Evolutionary conservation across 2,888 invertebrate genomes (phyloP).

Genomic region (Cephus pulcher): DNA sequence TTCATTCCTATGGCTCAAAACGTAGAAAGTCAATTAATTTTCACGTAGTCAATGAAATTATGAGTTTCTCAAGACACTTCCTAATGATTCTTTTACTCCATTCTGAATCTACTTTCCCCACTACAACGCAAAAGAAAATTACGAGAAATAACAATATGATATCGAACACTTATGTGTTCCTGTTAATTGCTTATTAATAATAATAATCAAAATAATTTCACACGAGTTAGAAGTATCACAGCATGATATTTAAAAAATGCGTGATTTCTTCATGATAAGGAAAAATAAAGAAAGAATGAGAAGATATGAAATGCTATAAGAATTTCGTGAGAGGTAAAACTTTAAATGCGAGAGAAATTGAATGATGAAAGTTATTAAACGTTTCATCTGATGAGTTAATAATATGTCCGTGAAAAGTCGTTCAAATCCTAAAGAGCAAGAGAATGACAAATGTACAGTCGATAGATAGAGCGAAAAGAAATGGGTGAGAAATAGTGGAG

Average conservation of each 20-base stretch:
- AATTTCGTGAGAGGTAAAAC: neutral
- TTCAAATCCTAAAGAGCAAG: neutral
- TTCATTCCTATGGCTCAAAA: neutral
- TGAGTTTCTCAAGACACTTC: neutral
- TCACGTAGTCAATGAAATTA: neutral
- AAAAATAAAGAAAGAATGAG: conserved; percentile 7
- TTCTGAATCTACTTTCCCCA: neutral
- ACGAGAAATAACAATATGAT: neutral
- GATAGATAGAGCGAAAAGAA: neutral
- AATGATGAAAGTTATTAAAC: too few species aligned
- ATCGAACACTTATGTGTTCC: neutral
- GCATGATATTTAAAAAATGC: neutral
- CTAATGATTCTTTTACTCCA: neutral
- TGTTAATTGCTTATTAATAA: neutral
- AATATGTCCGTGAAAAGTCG: neutral
- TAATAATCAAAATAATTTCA: neutral
- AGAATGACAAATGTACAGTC: neutral
- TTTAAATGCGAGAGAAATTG: too few species aligned
- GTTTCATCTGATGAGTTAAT: too few species aligned
- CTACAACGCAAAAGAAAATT: neutral
- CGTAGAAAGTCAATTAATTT: neutral
- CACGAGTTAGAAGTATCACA: neutral
- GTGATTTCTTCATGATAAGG: neutral
- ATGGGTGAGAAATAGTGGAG: too few species aligned
- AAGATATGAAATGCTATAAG: neutral